Conservation (phyloP, 1,140 invertebrate species). For the Steinernema feltiae region DNA sequence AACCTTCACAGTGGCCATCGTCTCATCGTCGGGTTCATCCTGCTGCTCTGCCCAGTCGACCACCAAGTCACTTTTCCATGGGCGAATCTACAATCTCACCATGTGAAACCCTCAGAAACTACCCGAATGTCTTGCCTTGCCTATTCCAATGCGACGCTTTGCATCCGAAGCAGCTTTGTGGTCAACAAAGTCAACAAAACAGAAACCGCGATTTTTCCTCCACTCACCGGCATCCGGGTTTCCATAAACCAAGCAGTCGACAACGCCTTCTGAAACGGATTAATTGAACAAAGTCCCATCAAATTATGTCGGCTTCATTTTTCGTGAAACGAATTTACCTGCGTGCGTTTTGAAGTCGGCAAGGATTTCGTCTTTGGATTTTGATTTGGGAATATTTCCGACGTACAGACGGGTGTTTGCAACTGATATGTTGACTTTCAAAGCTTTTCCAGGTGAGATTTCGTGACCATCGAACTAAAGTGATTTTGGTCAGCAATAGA, state of each 20-base stretch:
- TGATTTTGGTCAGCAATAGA: constrained; percentile 27
- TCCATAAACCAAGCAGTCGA: constrained; percentile 98
- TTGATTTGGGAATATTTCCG: constrained; percentile 99
- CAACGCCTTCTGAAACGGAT: constrained; percentile 75
- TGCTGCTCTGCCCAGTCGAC: constrained; percentile 99
- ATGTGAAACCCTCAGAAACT: not conserved
- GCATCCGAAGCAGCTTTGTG: constrained; percentile 97
- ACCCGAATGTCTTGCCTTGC: constrained; percentile 28
- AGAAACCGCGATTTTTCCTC: constrained; percentile 98
- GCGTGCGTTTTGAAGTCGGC: constrained; percentile 98
- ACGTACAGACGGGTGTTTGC: constrained; percentile 99
- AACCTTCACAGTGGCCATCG: constrained; percentile 97
- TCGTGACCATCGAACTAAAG: constrained; percentile 98
- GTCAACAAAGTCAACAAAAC: constrained; percentile 98
- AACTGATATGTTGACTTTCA: constrained; percentile 98
- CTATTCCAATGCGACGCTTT: constrained; percentile 78
- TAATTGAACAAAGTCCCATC: constrained; percentile 15
- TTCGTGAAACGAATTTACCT: constrained; percentile 74
- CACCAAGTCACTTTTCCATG: constrained; percentile 98
- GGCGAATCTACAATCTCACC: constrained; percentile 45
- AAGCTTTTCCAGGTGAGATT: constrained; percentile 97
- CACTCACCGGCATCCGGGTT: constrained; percentile 84
- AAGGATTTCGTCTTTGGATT: constrained; percentile 96
- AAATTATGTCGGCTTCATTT: constrained; percentile 11
- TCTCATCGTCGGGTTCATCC: constrained; percentile 95